phyloP scores from a whole-genome alignment of 2,888 invertebrate genomes.

The Eutolmus rufibarbis region DNA sequence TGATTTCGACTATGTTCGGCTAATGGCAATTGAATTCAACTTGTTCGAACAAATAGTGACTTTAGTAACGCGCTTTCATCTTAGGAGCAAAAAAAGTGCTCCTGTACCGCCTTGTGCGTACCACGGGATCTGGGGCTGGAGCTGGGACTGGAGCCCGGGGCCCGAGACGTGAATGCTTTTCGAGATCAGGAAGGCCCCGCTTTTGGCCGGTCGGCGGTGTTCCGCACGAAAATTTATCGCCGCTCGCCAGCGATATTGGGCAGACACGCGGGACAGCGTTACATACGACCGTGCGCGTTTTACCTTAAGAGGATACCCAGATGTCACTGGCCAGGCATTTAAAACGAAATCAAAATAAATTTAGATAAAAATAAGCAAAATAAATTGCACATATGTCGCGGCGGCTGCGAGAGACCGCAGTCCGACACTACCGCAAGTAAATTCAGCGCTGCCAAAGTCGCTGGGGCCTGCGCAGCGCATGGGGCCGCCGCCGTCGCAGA shows the following conservation, averaged over 20 bases:
- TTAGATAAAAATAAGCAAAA: slow-evolving; percentile 35
- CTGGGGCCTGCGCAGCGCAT: neutral
- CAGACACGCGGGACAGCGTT: slow-evolving; percentile 25
- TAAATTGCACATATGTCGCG: slow-evolving; percentile 23
- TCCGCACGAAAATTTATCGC: slow-evolving; percentile 26
- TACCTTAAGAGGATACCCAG: slow-evolving; percentile 41
- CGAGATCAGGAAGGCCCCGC: neutral
- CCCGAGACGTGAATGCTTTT: neutral
- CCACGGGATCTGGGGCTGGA: neutral
- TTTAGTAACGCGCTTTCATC: neutral
- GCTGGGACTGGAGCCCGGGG: neutral
- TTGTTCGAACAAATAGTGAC: neutral
- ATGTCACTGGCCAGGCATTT: slow-evolving; percentile 35
- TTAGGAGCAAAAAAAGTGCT: neutral
- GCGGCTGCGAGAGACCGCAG: slow-evolving; percentile 1
- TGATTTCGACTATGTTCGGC: neutral
- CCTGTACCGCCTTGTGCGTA: neutral
- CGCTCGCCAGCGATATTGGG: slow-evolving; percentile 18
- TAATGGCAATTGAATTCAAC: neutral
- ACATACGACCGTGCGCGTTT: slow-evolving; percentile 38
- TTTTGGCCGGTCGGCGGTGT: neutral
- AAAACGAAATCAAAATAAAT: slow-evolving; percentile 40
- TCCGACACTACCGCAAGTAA: slow-evolving; percentile 24
- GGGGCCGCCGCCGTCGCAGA: neutral
- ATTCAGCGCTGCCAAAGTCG: slow-evolving; percentile 25